Conservation (phyloP, 2,797 vertebrate species). For the Cuculus canorus region DNA sequence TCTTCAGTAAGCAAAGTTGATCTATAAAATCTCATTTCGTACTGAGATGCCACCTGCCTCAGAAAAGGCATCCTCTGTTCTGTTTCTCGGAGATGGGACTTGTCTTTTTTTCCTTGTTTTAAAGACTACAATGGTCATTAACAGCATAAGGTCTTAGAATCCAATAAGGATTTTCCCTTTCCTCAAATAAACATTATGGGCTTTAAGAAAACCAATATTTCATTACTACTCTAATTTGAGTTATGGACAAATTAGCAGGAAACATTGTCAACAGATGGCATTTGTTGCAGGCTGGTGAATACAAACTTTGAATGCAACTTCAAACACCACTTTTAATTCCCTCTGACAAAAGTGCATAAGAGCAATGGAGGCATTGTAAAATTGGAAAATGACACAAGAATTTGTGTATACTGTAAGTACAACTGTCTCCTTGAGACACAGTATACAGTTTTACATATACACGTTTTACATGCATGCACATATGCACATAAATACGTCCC, state of each 20-base stretch:
- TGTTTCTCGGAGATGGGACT: background rate
- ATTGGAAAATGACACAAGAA: background rate
- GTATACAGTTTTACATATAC: background rate
- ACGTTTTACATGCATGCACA: too few species aligned
- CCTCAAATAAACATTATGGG: background rate
- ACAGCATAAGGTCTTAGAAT: background rate
- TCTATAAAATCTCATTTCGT: background rate
- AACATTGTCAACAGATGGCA: background rate
- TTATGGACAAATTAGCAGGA: background rate
- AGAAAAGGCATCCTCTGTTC: background rate
- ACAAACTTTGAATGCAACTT: background rate
- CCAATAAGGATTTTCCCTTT: background rate
- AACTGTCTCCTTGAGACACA: background rate
- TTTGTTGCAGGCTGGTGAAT: background rate
- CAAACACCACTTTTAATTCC: background rate
- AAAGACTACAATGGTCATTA: background rate
- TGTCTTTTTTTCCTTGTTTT: background rate
- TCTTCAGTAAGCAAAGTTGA: background rate
- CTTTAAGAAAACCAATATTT: background rate
- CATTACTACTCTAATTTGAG: background rate
- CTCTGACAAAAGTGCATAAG: background rate
- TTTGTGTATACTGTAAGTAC: background rate
- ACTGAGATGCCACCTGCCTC: background rate
- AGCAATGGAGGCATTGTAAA: background rate
- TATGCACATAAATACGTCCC: fast-evolving